Conservation (phyloP, 2,113 vertebrate genomes). For the Eurystomus gularis region DNA sequence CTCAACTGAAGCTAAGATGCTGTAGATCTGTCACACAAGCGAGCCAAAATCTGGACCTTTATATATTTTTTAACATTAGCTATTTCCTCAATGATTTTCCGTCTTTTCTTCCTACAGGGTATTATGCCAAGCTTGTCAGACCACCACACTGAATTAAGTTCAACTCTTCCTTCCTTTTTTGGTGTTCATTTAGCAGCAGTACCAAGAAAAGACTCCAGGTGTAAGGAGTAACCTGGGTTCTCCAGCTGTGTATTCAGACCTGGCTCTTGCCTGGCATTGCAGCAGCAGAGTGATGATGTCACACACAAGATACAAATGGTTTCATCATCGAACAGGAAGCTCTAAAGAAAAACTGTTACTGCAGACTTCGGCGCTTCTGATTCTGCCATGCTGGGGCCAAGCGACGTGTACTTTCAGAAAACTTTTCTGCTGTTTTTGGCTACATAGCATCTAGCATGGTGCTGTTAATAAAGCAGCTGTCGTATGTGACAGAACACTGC, state of each 20-base stretch:
- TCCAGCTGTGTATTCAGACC: accelerated
- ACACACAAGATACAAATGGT: accelerated
- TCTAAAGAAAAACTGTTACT: neutral
- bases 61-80: neutral
- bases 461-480: neutral
- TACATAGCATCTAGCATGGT: neutral
- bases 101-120: neutral
- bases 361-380: neutral
- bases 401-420: neutral
- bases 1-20: neutral
- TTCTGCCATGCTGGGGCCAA: neutral
- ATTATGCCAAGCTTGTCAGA: neutral
- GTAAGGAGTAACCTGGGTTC: neutral
- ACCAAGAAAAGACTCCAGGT: neutral
- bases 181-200: neutral
- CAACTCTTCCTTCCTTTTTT: neutral
- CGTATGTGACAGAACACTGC: neutral
- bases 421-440: neutral
- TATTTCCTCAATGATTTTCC: neutral
- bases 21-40: neutral
- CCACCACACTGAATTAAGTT: neutral
- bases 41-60: neutral
- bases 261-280: no score
- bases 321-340: neutral
- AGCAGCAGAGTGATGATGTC: neutral